Percentiles rank a stretch among this genome's conserved stretches.
phyloP scores from a whole-genome alignment of 2,797 vertebrate species.

The Poliocrania exsul region DNA sequence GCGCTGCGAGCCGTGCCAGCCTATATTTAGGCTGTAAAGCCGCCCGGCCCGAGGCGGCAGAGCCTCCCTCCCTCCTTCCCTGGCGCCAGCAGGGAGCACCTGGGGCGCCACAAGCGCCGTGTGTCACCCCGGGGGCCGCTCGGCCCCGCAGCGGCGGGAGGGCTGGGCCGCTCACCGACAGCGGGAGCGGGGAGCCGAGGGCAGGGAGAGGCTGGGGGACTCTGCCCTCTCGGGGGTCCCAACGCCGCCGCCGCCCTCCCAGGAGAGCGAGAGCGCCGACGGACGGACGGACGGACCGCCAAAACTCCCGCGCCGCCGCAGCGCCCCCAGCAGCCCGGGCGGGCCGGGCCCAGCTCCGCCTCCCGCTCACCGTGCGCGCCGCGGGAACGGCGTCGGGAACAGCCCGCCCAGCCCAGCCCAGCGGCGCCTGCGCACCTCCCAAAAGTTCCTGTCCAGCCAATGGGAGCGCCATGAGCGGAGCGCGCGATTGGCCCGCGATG shows the following conservation, averaged over 20 bases:
- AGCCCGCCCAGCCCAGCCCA: no score
- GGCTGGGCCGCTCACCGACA: neutral
- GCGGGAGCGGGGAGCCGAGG: neutral
- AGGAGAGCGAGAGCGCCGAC: fast-evolving
- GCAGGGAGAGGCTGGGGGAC: fast-evolving
- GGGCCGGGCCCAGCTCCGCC: neutral
- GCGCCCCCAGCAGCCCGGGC: neutral
- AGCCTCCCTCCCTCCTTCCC: neutral
- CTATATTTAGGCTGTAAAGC: constrained; percentile 51
- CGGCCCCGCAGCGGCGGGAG: neutral
- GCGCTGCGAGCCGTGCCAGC: neutral
- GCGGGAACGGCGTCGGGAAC: no score
- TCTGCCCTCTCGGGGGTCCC: neutral
- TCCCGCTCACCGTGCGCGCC: neutral
- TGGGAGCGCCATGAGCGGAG: no score
- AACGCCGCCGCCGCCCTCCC: neutral
- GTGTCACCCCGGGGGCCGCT: neutral
- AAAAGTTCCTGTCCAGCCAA: neutral
- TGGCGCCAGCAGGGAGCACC: neutral
- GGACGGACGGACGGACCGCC: neutral
- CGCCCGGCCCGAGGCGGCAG: neutral
- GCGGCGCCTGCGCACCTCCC: neutral
- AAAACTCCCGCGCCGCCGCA: neutral
- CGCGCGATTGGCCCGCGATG: neutral
- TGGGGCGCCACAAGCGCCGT: fast-evolving